Evolutionary conservation across 2,797 vertebrate species (phyloP), one percentile per base, ranked within the genome.

Genomic region (Cyclura pinguis): DNA sequence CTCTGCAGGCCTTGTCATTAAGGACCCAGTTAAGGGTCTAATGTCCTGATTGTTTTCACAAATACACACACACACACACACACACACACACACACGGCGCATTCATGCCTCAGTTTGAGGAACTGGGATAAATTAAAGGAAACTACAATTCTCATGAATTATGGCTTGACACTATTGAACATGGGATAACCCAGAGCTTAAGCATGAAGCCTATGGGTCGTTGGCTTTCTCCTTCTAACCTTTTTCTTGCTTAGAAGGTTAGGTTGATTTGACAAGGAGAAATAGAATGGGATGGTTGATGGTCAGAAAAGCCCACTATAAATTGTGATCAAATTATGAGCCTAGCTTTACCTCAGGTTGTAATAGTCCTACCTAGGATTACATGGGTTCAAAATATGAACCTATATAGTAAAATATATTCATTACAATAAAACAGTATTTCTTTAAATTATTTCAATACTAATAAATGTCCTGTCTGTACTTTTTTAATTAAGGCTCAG

Each of bases 401-500:
- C 4, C 38, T 62, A 62, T 89, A 84, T 38, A n/a, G 27, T 50
- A 77, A 76, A 59, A 73, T 35, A n/a, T 82, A 52, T 57, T 84
- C 14, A 76, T 74, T 81, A 72, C 35, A n/a, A 89, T 64, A 50
- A 64, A 72, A 81, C 52, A 27, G 42, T 84, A 12, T 9, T 72
- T 80, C 50, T 57, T 24, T 52, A 55, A 29, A 78, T 78, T 13
- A 67, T 89, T 90, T 81, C 35, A 64, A 7, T 86, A 74, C 2
- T 86, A 81, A 50, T 62, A 90, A 81, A 20, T 89, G 32, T 9
- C 9, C 32, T 82, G 42, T 55, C 6, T 2, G 35, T 50, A 29
- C 32, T 77, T 38, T 84, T 84, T 84, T 84, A 90, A 59, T 82
- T 81, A 90, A 86, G 67, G 13, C 22, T 81, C 20, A 85, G 47